Evolutionary conservation across 2,888 invertebrate species (phyloP), one percentile per base, ranked within the genome.

Genomic region (Callyntrura sp.): DNA sequence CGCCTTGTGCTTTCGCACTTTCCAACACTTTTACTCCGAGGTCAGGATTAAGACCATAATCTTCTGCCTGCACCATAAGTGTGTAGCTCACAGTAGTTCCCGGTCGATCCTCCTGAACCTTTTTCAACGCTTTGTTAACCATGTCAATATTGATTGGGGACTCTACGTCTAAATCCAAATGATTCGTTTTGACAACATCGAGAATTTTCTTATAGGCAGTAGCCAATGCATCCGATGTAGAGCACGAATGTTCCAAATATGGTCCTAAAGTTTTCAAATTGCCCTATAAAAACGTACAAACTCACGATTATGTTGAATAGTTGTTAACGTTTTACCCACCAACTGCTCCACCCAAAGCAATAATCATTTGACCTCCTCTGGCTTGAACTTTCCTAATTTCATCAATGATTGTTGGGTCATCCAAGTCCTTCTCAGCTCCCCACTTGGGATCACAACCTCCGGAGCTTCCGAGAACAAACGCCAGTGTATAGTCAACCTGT

Each of bases 151-250:
- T 89, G 55, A 93, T 92, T 1, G 92, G 91, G 6, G 92, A 90
- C 57, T 93, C 93, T 3, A 93, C 92, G 76, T 93, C 93, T 70
- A 93, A 76, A 51, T 93, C 93, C 60, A 93, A 79, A 83, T 92
- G 92, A 48, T 60, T 91, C 5, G 92, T 91, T n/a, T 86, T 78
- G 11, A 93, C 92, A 11, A 76, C 84, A 35, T 92, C 91, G 60
- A 93, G 82, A 11, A 92, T 87, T 28, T 88, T 88, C 62, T 84
- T 91, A 90, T 93, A 93, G 0, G 92, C 93, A 11, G 23, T 70
- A 3, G 91, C 90, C 11, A 93, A 78, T 2, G 88, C 25, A 0
- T 88, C 92, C 5, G 62, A 62, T 1, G 91, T 84, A 0, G 78
- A 79, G 45, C 93, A 93, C 5, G 82, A 65, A 45, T 93, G 91